Evolutionary conservation across 2,888 invertebrate species (phyloP).

Genomic region (Noctua fimbriata): DNA sequence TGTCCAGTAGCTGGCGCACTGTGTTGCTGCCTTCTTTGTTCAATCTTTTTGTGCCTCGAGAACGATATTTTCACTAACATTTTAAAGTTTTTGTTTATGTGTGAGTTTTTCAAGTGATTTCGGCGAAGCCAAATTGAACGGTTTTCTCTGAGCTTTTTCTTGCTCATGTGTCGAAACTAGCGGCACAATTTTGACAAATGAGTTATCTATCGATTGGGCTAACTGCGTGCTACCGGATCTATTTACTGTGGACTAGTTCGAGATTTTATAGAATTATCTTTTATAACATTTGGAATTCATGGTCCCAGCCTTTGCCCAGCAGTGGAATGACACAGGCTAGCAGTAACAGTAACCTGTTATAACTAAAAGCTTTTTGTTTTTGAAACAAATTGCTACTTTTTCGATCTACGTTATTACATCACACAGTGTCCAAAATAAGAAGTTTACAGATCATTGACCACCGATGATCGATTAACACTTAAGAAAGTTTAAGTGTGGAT

Average conservation of each 20-base stretch:
- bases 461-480: conserved; percentile 85
- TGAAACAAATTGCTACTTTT: background rate
- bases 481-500: conserved; percentile 79
- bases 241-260: conserved; percentile 10
- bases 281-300: background rate
- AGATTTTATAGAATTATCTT: conserved; percentile 12
- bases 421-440: conserved; percentile 43
- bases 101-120: conserved; percentile 38
- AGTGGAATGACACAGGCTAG: too few species aligned
- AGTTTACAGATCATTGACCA: conserved; percentile 81
- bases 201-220: conserved; percentile 45
- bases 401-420: background rate
- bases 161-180: conserved; percentile 22
- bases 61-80: conserved; percentile 45
- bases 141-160: conserved; percentile 19
- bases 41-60: conserved; percentile 54
- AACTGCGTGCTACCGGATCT: conserved; percentile 15
- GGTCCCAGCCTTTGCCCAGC: too few species aligned
- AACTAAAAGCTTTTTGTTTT: conserved; percentile 19
- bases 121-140: conserved; percentile 28
- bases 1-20: conserved; percentile 59
- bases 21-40: conserved; percentile 57
- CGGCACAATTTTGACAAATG: conserved; percentile 47
- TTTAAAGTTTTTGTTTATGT: conserved; percentile 52
- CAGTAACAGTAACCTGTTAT: background rate